These are phyloP conservation scores for Heterohyrax brucei DNA, from an alignment of 2,797 vertebrate genomes.

Conservation along the genomic window DNA sequence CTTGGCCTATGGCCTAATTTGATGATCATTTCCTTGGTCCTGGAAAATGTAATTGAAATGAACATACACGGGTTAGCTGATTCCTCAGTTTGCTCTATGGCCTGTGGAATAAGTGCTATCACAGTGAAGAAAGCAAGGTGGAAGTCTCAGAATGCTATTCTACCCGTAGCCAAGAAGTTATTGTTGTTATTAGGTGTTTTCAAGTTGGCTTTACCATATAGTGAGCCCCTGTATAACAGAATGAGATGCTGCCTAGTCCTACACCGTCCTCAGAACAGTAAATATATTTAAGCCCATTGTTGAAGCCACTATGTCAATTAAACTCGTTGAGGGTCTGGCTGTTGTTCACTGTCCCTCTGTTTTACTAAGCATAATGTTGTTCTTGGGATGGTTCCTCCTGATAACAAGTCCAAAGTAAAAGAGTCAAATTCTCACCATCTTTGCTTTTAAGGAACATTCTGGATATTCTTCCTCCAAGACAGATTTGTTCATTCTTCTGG, in stretches of 20 bases:
- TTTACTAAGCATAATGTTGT: not conserved
- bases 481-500: not conserved
- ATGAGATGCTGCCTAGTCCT: not conserved
- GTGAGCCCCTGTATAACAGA: not conserved
- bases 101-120: not conserved
- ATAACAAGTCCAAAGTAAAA: not conserved
- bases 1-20: accelerated
- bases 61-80: not conserved
- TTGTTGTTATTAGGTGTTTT: not conserved
- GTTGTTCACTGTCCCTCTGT: not conserved
- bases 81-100: accelerated
- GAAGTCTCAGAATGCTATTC: not conserved
- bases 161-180: not conserved
- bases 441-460: no score
- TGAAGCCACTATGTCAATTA: not conserved
- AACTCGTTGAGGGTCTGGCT: not conserved
- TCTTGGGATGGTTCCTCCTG: not conserved
- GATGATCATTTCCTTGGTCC: not conserved
- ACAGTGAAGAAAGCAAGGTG: accelerated
- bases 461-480: no score
- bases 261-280: not conserved
- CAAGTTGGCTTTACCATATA: not conserved
- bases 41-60: no score
- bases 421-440: not conserved
- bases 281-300: not conserved